Evolutionary conservation across 2,113 vertebrate species (phyloP), one percentile per base, ranked within the genome.

Genomic region (Todiramphus saurophagus): DNA sequence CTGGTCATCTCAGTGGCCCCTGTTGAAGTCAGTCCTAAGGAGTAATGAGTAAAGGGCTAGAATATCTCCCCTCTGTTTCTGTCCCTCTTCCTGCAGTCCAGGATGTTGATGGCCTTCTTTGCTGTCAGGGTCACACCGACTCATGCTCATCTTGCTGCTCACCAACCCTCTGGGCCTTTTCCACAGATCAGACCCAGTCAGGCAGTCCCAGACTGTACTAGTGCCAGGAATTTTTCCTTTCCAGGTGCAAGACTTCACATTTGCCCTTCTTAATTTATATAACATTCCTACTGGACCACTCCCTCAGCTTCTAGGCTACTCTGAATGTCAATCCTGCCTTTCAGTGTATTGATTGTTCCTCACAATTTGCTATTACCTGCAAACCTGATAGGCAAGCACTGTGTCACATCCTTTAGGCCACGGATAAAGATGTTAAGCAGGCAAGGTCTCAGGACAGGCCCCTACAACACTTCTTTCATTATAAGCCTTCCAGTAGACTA

Each of bases 261-360:
- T 51, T 60, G 4, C 64, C 31, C 37, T 72, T 59, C 66, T 1
- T 55, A 16, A 83, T 46, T 46, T 63, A 48, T 0, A 0, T 28
- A 58, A 79, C 6, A 6, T 39, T 80, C 48, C 16, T 35, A 83
- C 1, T 19, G 17, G 50, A n/a, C n/a, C n/a, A n/a, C 24, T 55
- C n/a, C 24, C 15, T n/a, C 44, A 60, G 68, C 20, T 81, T 85
- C 68, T 33, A 74, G 31, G 30, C 7, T 28, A 27, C 55, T 58
- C 33, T 70, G 33, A 91, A 43, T 44, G 9, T 62, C 37, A 86
- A 33, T 11, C 46, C 24, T 66, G n/a, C 70, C 62, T 30, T 74
- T 78, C 60, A 70, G 50, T 3, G 1, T 62, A 70, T 14, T 2
- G 0, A 33, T 0, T 63, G 2, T 5, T 80, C 18, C 43, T 70